Percentiles rank a stretch among this genome's conserved stretches.
phyloP scores from a whole-genome alignment of 2,888 invertebrate genomes.

The Ptychoptera contaminata region DNA sequence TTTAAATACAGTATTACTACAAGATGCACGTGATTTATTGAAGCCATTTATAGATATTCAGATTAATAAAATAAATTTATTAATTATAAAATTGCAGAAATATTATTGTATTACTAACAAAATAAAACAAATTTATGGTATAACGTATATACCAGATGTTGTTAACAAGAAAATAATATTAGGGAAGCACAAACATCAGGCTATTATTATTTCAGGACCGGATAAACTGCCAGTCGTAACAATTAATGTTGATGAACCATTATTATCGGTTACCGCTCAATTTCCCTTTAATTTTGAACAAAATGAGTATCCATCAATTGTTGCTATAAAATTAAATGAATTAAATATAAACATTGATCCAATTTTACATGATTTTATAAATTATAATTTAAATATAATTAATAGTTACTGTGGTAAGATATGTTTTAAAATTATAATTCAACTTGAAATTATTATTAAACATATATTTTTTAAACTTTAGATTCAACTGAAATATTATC shows the following conservation, averaged over 20 bases:
- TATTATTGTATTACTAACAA: no score
- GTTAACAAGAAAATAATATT: neutral
- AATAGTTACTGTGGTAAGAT: neutral
- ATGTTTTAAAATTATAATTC: neutral
- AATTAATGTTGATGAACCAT: neutral
- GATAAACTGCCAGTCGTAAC: neutral
- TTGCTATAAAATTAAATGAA: constrained; percentile 35
- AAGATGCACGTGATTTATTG: no score
- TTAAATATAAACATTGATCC: constrained; percentile 43
- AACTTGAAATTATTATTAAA: neutral
- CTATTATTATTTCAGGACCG: neutral
- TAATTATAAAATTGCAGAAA: no score
- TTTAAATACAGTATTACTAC: no score
- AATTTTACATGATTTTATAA: constrained; percentile 45
- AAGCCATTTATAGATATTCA: no score
- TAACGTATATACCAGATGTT: neutral
- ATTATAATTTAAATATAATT: constrained; percentile 28
- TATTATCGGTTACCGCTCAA: constrained; percentile 5
- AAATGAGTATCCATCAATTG: constrained; percentile 29
- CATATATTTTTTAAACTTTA: neutral
- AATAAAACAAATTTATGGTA: neutral
- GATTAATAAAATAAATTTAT: no score
- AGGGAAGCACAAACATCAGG: neutral
- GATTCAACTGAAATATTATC: no score
- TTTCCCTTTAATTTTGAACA: constrained; percentile 3